Evolutionary conservation across 2,797 vertebrate genomes (phyloP), one percentile per base, ranked within the genome.

Genomic region (Synanceia verrucosa): DNA sequence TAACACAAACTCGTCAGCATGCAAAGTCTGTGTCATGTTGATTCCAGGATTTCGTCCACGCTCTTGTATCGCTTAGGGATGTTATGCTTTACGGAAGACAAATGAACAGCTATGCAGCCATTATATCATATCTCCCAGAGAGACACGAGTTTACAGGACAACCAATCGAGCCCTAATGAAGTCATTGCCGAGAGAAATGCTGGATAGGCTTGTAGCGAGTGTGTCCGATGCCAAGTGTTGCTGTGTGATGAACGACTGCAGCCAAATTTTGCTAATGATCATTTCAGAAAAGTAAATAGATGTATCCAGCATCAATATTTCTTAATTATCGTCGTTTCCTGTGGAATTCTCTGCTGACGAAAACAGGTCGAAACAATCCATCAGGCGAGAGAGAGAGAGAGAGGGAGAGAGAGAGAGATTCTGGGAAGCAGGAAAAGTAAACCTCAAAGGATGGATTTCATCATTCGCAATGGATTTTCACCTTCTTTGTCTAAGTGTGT

Each of bases 261-360:
- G 87, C 79, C 58, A 68, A 75, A 57, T 83, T 70, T 83, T 75
- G 71, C 86, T 92, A 91, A 94, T 91, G 89, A 91, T 90, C 85
- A 85, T 92, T 90, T 85, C 85, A 85, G 90, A 86, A 93, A 93
- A 91, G 91, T 83, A 93, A 94, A 92, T 91, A 91, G 86, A 94
- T 93, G 84, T 86, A 88, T 92, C 88, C 90, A 91, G 83, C 90
- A 82, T 85, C 90, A 76, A 89, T 91, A 88, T 92, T 91, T 93
- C 92, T 93, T 93, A 93, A 94, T 93, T 89, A 91, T 76, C 3
- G 61, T 70, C 19, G 78, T 91, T 93, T 94, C 93, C 93, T 93
- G 89, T 88, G 89, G 88, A 93, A 92, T 90, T 87, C 89, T 91
- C 88, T 85, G 85, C 86, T 90, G 91, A 91, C 87, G 14, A 86